phyloP scores from a whole-genome alignment of 1,140 invertebrate species.

The Orius insidiosus region DNA sequence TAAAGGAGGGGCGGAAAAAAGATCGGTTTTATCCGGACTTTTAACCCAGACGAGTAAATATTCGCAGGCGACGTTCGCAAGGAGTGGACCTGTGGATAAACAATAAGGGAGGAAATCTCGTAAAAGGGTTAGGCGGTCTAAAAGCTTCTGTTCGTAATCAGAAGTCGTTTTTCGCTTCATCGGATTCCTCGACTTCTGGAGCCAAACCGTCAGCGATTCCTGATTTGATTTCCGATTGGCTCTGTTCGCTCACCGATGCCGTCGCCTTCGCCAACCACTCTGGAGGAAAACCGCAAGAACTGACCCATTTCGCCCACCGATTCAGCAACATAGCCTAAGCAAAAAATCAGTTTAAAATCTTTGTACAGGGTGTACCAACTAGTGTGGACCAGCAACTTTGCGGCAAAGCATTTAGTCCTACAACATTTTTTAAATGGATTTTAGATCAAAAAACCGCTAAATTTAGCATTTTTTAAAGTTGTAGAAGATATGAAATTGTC shows the following conservation, averaged over 20 bases:
- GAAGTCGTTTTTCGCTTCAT: constrained; percentile 20
- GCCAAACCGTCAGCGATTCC: constrained; percentile 17
- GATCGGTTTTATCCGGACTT: constrained; percentile 44
- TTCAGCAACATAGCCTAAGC: constrained; percentile 30
- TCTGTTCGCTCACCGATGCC: not conserved
- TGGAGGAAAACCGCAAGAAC: constrained; percentile 9
- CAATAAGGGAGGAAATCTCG: constrained; percentile 69
- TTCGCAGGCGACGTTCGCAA: constrained; percentile 81
- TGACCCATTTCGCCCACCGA: constrained; percentile 62
- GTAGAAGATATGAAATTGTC: too few species aligned
- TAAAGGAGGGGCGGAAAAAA: constrained; percentile 42
- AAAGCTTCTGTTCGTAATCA: constrained; percentile 12
- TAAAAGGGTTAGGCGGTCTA: constrained; percentile 32
- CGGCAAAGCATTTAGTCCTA: too few species aligned
- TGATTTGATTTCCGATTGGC: constrained; percentile 1
- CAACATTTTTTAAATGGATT: too few species aligned
- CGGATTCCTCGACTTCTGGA: constrained; percentile 17
- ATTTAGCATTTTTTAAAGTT: too few species aligned
- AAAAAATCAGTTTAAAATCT: constrained; percentile 3
- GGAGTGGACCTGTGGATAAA: constrained; percentile 53
- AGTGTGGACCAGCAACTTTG: too few species aligned
- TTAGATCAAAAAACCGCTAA: too few species aligned
- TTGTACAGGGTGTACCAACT: too few species aligned
- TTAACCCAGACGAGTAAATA: constrained; percentile 72
- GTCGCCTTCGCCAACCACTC: constrained; percentile 12